Evolutionary conservation across 2,888 invertebrate species (phyloP), one percentile per base, ranked within the genome.

Genomic region (Dastarcus helophoroides): DNA sequence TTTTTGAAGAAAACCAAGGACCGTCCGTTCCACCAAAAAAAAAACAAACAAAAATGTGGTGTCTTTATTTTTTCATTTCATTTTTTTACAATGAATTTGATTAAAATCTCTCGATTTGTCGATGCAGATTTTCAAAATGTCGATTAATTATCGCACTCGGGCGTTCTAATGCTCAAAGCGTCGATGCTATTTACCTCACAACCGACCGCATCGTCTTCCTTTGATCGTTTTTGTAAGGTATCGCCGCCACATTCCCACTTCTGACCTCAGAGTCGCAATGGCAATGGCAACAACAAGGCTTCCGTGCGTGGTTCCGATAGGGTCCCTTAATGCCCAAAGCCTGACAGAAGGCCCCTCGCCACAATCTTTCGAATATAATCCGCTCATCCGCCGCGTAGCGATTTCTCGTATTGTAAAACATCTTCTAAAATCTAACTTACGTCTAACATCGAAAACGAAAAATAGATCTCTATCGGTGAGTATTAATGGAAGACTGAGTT

Each of bases 301-400:
- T 43, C 44, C 53, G 37, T 7, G 6, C 7, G 24, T 5, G 8
- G 9, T 25, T 25, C 8, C 22, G 17, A 17, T 22, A 26, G 7
- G 34, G 31, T 7, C 15, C 26, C 7, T 31, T 29, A 15, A 14
- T 19, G 4, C 14, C 30, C 24, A 61, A 41, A 8, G 61, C 58
- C 41, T 62, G 61, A 39, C 54, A 56, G 15, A 62, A 43, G 3
- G 62, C 60, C 32, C 79, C 79, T 23, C 76, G 69, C 80, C 80
- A 80, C 29, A 80, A 63, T 11, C 78, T 65, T 48, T 80, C 79
- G 56, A 81, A 80, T 32, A 79, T 72, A 19, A 74, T 65, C 37
- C 76, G 66, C 45, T 77, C 72, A 46, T 74, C 71, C 1, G 62
- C 59, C n/a, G 62, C 58, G 29, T 60, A 63, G 5, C 65, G 58